phyloP scores from a whole-genome alignment of 2,113 vertebrate species.

The Thamnophis sirtalis region DNA sequence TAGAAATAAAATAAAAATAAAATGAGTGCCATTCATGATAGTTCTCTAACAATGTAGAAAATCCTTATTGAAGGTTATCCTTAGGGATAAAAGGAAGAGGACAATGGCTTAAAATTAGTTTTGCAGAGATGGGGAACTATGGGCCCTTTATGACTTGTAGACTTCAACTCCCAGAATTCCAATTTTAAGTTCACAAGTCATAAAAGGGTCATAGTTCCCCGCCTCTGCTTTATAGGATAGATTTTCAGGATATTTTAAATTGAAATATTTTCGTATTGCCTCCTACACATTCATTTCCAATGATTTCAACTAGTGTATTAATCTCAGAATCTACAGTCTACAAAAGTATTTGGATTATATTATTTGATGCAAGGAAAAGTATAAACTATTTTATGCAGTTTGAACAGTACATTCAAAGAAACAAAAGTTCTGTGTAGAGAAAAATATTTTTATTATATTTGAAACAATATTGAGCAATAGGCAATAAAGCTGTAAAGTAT shows the following conservation, averaged over 20 bases:
- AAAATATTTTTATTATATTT: not conserved
- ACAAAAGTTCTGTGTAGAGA: not conserved
- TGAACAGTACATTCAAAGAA: not conserved
- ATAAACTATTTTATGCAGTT: not conserved
- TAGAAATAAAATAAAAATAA: not conserved
- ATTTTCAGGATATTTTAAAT: not conserved
- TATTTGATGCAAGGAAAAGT: not conserved
- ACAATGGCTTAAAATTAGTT: not conserved
- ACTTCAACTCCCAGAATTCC: not conserved
- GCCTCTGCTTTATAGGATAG: not conserved
- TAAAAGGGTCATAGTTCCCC: not conserved
- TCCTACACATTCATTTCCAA: not conserved
- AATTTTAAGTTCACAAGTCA: not conserved
- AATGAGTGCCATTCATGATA: not conserved
- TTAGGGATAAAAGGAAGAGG: not conserved
- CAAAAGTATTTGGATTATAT: not conserved
- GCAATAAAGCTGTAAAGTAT: not conserved
- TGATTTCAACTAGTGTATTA: not conserved
- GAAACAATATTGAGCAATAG: not conserved
- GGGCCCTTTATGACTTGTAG: not conserved
- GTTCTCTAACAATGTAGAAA: not conserved
- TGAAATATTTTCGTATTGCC: not conserved
- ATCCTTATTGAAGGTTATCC: not conserved
- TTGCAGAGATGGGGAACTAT: not conserved
- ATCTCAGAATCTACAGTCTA: not conserved